phyloP scores from a whole-genome alignment of 1,140 invertebrate genomes.

The Drosophila santomea region DNA sequence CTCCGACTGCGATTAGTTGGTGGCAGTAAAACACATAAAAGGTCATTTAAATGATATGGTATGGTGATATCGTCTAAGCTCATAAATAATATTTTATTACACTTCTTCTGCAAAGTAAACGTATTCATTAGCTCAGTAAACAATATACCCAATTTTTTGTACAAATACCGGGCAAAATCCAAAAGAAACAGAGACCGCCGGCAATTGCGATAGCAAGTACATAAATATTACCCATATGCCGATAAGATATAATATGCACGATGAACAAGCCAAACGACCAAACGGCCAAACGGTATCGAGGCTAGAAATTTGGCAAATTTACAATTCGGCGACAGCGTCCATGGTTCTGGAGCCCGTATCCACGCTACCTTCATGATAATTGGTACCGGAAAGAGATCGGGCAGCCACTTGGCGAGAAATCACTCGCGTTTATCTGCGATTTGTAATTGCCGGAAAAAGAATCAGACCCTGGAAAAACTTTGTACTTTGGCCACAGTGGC shows the following conservation, averaged over 20 bases:
- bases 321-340: background rate
- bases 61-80: background rate
- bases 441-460: conserved; percentile 10
- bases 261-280: background rate
- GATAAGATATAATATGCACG: conserved; percentile 40
- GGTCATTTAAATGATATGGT: background rate
- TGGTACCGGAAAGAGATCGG: background rate
- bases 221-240: conserved; percentile 25
- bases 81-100: background rate
- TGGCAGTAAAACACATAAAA: background rate
- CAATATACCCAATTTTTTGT: conserved; percentile 1
- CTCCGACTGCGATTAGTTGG: background rate
- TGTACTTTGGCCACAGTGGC: conserved; percentile 23
- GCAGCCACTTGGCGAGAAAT: background rate
- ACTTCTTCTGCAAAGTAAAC: background rate
- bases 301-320: conserved; percentile 9
- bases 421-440: conserved; percentile 1
- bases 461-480: conserved; percentile 20
- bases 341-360: background rate
- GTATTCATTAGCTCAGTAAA: background rate
- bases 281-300: background rate
- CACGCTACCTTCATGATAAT: background rate
- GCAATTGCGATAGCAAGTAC: conserved; percentile 21
- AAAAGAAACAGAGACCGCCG: conserved; percentile 20
- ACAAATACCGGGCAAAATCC: conserved; percentile 5